Evolutionary conservation across 2,888 invertebrate genomes (phyloP), one percentile per base, ranked within the genome.

Genomic region (Morpho helenor): DNA sequence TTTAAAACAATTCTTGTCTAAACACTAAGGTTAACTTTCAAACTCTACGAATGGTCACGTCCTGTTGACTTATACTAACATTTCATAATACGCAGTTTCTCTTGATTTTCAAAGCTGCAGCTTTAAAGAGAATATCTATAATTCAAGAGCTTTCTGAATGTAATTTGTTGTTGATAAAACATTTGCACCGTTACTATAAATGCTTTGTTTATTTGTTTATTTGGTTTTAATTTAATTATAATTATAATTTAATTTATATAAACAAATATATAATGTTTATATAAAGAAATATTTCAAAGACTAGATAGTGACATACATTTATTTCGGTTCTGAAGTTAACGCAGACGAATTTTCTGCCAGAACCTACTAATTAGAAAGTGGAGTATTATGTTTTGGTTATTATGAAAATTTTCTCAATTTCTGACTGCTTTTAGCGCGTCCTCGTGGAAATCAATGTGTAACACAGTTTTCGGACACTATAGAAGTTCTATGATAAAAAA

Each of bases 21-120:
- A 62, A 57, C 56, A 61, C 57, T 51, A 51, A 61, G 57, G 59
- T 64, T 64, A 61, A 62, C 62, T 59, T 62, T 59, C 61, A 65
- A 63, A 57, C 55, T 62, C 61, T 59, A 60, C 56, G 62, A 63
- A 61, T 57, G 58, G 58, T 58, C 65, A 65, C 65, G 63, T 63
- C 60, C 56, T 63, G 65, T 65, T 65, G 54, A 54, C 48, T 53
- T 65, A 61, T 54, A 56, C 61, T 61, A 58, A 65, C 57, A 64
- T 60, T 59, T 60, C 58, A 59, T 59, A 60, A 61, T 54, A 56
- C 49, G 42, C 41, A 55, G 59, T 60, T 62, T 53, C 57, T 49
- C 56, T 61, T 50, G 47, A 52, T 57, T 39, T 59, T 57, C 52
- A 23, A 48, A 31, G 42, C 39, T 22, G 9, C 7, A 2, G 51